Conservation (phyloP, 2,113 vertebrate genomes). For the Eolophus roseicapilla region DNA sequence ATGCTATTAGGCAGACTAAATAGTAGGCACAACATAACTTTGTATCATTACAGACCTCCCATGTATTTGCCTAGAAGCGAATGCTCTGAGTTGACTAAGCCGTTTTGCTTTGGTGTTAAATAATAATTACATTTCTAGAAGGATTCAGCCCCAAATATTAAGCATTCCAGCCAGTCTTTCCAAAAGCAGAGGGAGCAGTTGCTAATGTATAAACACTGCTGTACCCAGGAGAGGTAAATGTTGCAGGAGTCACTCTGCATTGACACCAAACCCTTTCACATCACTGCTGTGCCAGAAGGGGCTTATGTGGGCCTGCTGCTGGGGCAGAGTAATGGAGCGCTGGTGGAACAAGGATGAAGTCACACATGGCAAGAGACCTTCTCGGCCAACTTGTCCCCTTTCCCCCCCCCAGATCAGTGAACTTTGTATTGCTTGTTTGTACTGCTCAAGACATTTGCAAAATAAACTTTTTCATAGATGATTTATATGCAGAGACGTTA, state of each 20-base stretch:
- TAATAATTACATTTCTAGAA: not conserved
- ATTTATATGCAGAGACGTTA: conserved; percentile 52
- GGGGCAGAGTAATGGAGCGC: accelerated
- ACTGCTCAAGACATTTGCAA: conserved; percentile 28
- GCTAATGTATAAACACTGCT: not conserved
- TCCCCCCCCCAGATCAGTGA: not conserved
- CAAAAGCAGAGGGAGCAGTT: not conserved
- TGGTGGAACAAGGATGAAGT: not conserved
- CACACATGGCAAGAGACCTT: not conserved
- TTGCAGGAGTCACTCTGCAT: not conserved
- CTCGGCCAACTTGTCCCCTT: not conserved
- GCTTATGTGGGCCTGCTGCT: not conserved
- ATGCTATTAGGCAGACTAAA: not conserved
- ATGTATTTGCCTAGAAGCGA: not conserved
- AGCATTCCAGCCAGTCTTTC: not conserved
- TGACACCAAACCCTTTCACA: not conserved
- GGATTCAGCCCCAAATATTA: not conserved
- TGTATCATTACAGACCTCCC: not conserved
- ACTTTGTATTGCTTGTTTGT: conserved; percentile 52
- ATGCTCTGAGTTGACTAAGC: not conserved
- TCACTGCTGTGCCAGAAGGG: not conserved
- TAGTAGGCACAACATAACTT: not conserved
- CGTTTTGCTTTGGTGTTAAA: not conserved
- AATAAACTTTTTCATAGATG: conserved; percentile 37
- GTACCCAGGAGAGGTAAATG: not conserved